Percentiles rank a stretch among this genome's conserved stretches.
Conservation (phyloP, 2,113 vertebrate genomes). For the Spilogale gracilis region DNA sequence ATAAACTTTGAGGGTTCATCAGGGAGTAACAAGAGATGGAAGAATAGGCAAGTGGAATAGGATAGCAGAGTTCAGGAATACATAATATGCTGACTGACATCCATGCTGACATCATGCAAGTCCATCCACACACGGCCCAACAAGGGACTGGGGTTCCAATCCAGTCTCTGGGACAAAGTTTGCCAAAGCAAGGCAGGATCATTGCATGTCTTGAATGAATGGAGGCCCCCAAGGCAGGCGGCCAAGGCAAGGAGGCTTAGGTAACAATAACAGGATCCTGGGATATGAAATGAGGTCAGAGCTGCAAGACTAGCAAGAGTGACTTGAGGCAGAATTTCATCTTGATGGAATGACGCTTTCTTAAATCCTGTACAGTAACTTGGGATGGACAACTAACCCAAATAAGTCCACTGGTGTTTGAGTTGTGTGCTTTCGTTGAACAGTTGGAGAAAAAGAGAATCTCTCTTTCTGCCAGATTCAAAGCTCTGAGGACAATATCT, state of each 20-base stretch:
- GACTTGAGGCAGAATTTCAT: neutral
- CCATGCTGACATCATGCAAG: neutral
- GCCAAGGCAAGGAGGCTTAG: neutral
- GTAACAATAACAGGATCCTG: neutral
- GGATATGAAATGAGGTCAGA: neutral
- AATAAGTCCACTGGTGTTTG: too few relatives aligned
- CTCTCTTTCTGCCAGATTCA: neutral
- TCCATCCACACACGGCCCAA: neutral
- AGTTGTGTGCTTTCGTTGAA: neutral
- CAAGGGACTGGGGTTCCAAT: neutral
- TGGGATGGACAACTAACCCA: neutral
- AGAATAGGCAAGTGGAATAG: neutral
- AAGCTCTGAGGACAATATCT: neutral
- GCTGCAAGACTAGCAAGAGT: neutral
- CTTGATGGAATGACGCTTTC: neutral
- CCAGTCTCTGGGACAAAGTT: neutral
- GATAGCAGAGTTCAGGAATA: neutral
- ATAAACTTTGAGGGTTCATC: neutral
- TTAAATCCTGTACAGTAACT: neutral
- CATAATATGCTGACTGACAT: neutral
- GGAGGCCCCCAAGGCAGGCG: neutral
- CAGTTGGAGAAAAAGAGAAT: neutral
- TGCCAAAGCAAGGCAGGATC: neutral
- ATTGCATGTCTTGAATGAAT: neutral
- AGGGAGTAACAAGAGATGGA: neutral